Evolutionary conservation across 1,140 invertebrate species (phyloP).

Genomic region (Drosophila ercepeae): DNA sequence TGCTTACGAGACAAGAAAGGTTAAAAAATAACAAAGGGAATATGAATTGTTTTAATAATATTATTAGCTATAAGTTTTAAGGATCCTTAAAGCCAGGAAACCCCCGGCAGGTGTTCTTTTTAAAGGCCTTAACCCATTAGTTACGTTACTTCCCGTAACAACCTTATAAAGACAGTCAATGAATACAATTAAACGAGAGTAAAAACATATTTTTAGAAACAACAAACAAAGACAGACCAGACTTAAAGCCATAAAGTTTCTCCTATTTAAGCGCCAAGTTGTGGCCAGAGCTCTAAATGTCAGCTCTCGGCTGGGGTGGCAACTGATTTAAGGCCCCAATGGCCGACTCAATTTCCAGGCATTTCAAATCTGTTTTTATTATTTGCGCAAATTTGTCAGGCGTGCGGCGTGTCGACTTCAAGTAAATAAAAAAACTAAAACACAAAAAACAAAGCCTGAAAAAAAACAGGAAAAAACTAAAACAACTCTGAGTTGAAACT

Average conservation of each 20-base stretch:
- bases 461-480: background rate
- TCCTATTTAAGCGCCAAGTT: conserved; percentile 23
- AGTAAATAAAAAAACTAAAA: conserved; percentile 15
- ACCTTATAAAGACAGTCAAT: background rate
- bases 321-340: conserved; percentile 53
- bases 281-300: conserved; percentile 46
- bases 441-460: too few relatives aligned
- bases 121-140: background rate
- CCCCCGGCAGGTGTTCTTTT: background rate
- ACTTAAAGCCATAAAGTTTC: conserved; percentile 39
- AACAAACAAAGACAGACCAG: conserved; percentile 27
- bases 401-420: conserved; percentile 30
- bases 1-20: conserved; percentile 37
- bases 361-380: conserved; percentile 58
- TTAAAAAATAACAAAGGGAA: conserved; percentile 34
- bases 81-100: background rate
- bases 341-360: conserved; percentile 49
- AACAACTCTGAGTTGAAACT: conserved; percentile 24
- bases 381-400: conserved; percentile 58
- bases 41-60: conserved; percentile 12
- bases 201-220: conserved; percentile 7
- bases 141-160: background rate
- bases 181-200: conserved; percentile 17
- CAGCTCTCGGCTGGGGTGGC: conserved; percentile 30
- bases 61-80: conserved; percentile 2